Base-by-base conservation (phyloP, 2,113 vertebrate species). In the Oxygymnocypris stewartii region DNA sequence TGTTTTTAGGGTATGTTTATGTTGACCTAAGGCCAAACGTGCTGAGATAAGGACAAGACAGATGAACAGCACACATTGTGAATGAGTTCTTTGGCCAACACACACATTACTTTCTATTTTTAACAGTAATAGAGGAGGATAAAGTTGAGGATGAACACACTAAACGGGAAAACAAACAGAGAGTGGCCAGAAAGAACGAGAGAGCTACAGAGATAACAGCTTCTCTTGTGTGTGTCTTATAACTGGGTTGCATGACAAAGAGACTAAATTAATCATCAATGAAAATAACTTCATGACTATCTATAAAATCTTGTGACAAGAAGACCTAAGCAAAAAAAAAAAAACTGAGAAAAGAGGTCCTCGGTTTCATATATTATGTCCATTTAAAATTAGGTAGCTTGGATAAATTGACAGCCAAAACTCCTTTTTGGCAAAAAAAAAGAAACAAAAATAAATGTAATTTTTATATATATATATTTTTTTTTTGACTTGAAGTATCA, bases 141-240 rank as follows among this genome's bases (percentile, higher is more conserved):
- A 75, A 81, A 65, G 40, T 82, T 63, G 59, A 65, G 59, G 59
- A 44, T 81, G 42, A 65, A 63, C 59, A 31, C 40, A 82, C 4
- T 67, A 42, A 47, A 47, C 20, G 40, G 42, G 61, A 82, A 82
- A 47, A 10, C 79, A 82, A 81, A 81, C 20, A 47, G 12, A 47
- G 20, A 40, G 35, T n/a, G 47, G 25, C 10, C 25, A 28, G 44
- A 54, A 18, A 23, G 13, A 78, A 3, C 3, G 28, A 78, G 18
- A 44, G 8, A 28, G n/a, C 8, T 12, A 44, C 7, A 65, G 6
- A 81, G 40, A 81, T 65, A 65, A 28, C 40, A 16, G 23, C 40
- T 11, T 7, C 59, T 44, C n/a, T 13, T 65, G 37, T 65, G 79
- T 44, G 13, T 44, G 40, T 11, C 23, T 28, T 63, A 23, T 81